Base-by-base conservation (phyloP, 2,888 invertebrate genomes). In the Pristionchus mayeri region DNA sequence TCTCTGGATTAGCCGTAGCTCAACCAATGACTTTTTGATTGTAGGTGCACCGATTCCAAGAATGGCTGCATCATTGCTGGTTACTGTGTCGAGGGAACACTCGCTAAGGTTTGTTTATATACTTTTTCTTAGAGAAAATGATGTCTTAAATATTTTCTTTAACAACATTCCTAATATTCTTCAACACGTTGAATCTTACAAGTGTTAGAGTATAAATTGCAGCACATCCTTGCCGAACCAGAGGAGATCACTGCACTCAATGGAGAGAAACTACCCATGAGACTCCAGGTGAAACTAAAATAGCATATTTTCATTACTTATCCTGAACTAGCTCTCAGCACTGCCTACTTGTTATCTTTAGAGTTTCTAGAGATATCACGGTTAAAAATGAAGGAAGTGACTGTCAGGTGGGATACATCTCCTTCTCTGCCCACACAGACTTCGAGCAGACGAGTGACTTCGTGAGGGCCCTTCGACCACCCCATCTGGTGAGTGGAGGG, bases 21-120 rank as follows among this genome's bases (percentile, higher is more conserved):
- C 4, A 16, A 63, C 3, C 9, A n/a, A 21, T 78, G 27, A 75
- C n/a, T n/a, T 0, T n/a, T 7, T 2, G 21, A 78, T 78, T 50
- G 13, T 30, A 79, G 85, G 85, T 99, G 99, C 93, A 97, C 97
- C 0, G 98, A 99, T 94, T 95, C 97, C 16, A 97, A 98, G 93
- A 99, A 99, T 93, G 99, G 99, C 0, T 97, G 97, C 87, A 98
- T 99, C 86, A 98, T 99, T 90, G 98, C 99, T 85, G 98, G 98
- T 93, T 95, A 94, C 89, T 95, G 94, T 91, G 94, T 95, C 13
- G 94, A 95, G 90, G 95, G 95, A 48, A 95, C 94, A 4, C 91
- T 94, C 6, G 94, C 94, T 6, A 94, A 94, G 87, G 92, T 92
- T 21, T 16, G 57, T 63, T 75, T 71, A 16, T n/a, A 60, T n/a